Percentiles rank a stretch among this genome's conserved stretches.
phyloP scores from a whole-genome alignment of 2,113 vertebrate genomes.

The Indri indri region DNA sequence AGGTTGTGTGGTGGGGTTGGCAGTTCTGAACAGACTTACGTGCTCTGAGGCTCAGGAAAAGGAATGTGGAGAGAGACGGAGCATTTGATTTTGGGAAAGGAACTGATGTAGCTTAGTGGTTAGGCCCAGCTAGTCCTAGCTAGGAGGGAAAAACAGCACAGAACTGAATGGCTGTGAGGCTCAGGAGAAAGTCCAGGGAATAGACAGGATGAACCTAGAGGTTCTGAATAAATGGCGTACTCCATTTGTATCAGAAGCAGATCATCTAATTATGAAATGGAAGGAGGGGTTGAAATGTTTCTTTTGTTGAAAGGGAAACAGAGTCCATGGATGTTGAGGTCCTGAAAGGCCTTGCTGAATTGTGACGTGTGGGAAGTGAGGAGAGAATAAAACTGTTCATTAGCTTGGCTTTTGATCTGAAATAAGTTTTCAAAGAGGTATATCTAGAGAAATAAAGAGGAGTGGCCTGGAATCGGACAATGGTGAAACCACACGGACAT shows the following conservation, averaged over 20 bases:
- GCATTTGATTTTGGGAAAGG: not conserved
- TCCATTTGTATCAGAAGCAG: not conserved
- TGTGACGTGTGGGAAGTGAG: not conserved
- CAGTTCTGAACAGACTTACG: not conserved
- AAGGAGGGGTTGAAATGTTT: not conserved
- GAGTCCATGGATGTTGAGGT: not conserved
- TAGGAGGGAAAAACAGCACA: not conserved
- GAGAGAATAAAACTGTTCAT: not conserved
- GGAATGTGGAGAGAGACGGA: not conserved
- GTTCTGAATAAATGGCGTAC: not conserved
- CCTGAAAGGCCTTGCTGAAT: not conserved
- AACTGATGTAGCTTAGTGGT: not conserved
- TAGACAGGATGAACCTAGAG: not conserved
- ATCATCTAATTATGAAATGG: not conserved
- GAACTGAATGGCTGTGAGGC: not conserved
- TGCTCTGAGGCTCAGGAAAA: not conserved
- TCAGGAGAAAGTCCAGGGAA: not conserved
- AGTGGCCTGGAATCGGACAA: not conserved
- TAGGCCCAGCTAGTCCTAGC: rapidly evolving
- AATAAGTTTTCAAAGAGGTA: not conserved
- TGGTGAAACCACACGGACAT: not conserved
- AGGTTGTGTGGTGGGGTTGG: no score
- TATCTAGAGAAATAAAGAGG: slow-evolving; percentile 42
- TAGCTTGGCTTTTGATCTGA: slow-evolving; percentile 17
- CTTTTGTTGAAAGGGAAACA: not conserved